A percentile compares a stretch with the other conserved stretches of the same genome.
Conservation (phyloP, 2,113 vertebrate species). For the Sclerurus mexicanus region DNA sequence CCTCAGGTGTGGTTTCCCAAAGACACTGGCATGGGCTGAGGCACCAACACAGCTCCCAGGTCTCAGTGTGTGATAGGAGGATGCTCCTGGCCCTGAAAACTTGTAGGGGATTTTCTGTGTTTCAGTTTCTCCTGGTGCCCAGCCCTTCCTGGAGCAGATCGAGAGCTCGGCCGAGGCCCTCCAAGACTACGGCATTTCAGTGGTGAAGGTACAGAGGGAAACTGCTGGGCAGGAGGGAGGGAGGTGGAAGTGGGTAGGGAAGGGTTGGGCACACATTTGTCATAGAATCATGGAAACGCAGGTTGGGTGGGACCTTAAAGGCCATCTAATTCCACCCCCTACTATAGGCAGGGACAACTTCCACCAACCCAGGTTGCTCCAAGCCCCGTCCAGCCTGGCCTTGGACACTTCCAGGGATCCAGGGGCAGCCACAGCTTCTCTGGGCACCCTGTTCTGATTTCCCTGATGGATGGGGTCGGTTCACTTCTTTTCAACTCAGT, state of each 20-base stretch:
- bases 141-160: conserved; percentile 85
- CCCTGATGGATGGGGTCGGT: background rate
- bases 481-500: background rate
- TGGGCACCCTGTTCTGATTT: background rate
- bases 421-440: background rate
- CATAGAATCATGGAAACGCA: background rate
- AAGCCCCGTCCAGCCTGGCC: background rate
- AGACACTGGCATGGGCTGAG: background rate
- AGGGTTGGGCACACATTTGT: background rate
- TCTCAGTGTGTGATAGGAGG: background rate
- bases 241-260: background rate
- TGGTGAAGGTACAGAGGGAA: conserved; percentile 80
- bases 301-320: background rate
- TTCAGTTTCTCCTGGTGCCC: conserved; percentile 78
- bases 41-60: background rate
- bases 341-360: background rate
- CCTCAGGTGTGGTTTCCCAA: background rate
- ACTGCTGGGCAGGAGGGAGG: background rate
- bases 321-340: background rate
- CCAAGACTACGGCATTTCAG: conserved; percentile 88
- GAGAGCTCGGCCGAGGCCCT: conserved; percentile 81
- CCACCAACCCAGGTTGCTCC: background rate
- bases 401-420: background rate
- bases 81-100: background rate
- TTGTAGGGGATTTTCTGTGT: background rate